phyloP scores from a whole-genome alignment of 1,140 invertebrate genomes.

The Neodiprion virginianus region DNA sequence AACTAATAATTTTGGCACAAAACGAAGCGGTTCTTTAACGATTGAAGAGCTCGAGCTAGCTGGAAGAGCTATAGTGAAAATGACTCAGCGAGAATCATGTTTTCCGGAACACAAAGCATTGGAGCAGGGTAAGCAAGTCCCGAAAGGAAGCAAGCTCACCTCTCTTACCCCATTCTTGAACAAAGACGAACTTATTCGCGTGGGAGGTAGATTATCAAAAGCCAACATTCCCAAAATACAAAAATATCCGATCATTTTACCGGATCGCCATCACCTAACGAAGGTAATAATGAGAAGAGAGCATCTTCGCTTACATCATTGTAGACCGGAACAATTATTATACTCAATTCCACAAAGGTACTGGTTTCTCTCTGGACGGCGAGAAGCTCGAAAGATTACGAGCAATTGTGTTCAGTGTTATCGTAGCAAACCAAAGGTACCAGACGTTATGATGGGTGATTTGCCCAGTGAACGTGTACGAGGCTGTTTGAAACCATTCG shows the following conservation, averaged over 20 bases:
- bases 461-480: constrained; percentile 26
- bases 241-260: constrained; percentile 54
- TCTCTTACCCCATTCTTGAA: constrained; percentile 47
- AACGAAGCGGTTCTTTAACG: constrained; percentile 11
- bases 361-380: constrained; percentile 42
- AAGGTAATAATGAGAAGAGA: constrained; percentile 43
- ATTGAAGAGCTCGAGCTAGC: constrained; percentile 14
- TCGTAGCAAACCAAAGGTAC: constrained; percentile 31
- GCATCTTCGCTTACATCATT: constrained; percentile 45
- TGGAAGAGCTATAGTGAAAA: constrained; percentile 8
- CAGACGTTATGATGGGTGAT: constrained; percentile 44
- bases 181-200: constrained; percentile 45
- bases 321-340: constrained; percentile 42
- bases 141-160: constrained; percentile 26
- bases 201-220: constrained; percentile 50
- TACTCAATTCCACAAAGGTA: constrained; percentile 30
- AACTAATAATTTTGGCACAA: not conserved
- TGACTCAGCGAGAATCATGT: constrained; percentile 16
- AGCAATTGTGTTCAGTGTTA: constrained; percentile 46
- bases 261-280: constrained; percentile 42
- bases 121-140: constrained; percentile 10
- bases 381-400: constrained; percentile 30
- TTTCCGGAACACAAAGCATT: constrained; percentile 21
- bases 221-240: constrained; percentile 38
- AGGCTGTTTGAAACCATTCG: no score